Base-by-base conservation (phyloP, 2,113 vertebrate genomes). In the Lophius piscatorius region DNA sequence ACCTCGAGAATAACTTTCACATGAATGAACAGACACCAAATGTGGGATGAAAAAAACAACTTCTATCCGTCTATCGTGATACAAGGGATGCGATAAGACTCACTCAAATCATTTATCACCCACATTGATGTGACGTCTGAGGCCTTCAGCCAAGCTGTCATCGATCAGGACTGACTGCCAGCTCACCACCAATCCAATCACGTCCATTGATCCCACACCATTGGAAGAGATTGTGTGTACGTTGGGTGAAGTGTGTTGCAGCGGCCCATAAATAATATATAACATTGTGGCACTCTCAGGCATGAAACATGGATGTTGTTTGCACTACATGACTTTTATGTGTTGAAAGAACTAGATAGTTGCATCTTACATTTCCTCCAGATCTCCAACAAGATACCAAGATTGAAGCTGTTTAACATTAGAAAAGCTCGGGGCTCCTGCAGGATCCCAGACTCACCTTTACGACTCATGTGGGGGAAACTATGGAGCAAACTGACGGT, bases 141-240 rank as follows among this genome's bases (percentile, higher is more conserved):
- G 24, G 72, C 82, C 46, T 39, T 81, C 81, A 70, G 65, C 65
- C 74, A 39, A 54, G 74, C 59, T 22, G 60, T 54, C 76, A 88
- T 87, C 84, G 84, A 89, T 86, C 85, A 82, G 77, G 29, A 45
- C 50, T 24, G 66, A 79, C 78, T 83, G 78, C 68, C 83, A 80
- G 65, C 61, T 22, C 45, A 38, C 72, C 64, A 36, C 62, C 74
- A 56, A 71, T 87, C 89, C 87, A 81, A 84, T 89, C 84, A 82
- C 18, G 61, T 62, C 31, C 38, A 89, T 88, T 70, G 84, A 89
- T 89, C 74, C 23, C 28, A 55, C 73, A 64, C 41, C 70, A 72
- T 17, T 21, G 28, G 60, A 69, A 48, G 59, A 77, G 57, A 50
- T 63, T 34, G 42, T 58, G 67, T 68, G 52, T 57, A 16, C 47